These are phyloP conservation scores for Oeneis ivallda DNA, from an alignment of 2,888 invertebrate genomes.

Conservation along the genomic window DNA sequence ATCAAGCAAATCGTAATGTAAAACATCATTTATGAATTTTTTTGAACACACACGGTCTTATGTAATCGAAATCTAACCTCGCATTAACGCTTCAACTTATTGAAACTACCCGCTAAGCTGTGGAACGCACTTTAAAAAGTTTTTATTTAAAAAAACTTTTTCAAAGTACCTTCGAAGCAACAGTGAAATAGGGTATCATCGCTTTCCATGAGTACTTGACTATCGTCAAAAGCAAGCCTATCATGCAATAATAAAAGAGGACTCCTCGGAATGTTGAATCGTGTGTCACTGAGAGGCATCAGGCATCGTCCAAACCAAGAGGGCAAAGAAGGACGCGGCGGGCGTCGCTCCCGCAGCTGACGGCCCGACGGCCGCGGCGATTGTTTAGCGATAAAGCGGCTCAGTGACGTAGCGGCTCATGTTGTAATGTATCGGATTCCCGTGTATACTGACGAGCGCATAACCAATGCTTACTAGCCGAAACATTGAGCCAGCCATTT, in stretches of 20 bases:
- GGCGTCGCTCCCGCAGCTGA: conserved; percentile 62
- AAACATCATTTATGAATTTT: background rate
- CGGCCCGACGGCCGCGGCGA: conserved; percentile 42
- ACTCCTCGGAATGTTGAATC: conserved; percentile 39
- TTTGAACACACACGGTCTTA: too few relatives aligned
- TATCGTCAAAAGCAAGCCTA: too few relatives aligned
- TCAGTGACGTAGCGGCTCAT: conserved; percentile 47
- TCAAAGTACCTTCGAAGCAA: too few relatives aligned
- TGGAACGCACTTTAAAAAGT: too few relatives aligned
- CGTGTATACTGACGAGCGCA: conserved; percentile 21
- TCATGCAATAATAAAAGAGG: background rate
- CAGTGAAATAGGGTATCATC: too few relatives aligned
- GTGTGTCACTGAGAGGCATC: conserved; percentile 48
- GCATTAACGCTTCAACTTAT: too few relatives aligned
- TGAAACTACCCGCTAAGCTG: too few relatives aligned
- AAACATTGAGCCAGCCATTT: background rate
- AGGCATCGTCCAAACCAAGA: conserved; percentile 52
- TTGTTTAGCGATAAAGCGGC: conserved; percentile 48
- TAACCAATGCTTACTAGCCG: background rate
- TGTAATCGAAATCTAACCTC: too few relatives aligned
- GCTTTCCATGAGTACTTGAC: too few relatives aligned
- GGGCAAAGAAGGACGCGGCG: conserved; percentile 70
- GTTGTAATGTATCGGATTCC: conserved; percentile 32
- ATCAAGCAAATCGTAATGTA: conserved; percentile 2
- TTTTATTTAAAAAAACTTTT: too few relatives aligned